Conservation (phyloP, 2,888 invertebrate species). For the Acronicta aceris region DNA sequence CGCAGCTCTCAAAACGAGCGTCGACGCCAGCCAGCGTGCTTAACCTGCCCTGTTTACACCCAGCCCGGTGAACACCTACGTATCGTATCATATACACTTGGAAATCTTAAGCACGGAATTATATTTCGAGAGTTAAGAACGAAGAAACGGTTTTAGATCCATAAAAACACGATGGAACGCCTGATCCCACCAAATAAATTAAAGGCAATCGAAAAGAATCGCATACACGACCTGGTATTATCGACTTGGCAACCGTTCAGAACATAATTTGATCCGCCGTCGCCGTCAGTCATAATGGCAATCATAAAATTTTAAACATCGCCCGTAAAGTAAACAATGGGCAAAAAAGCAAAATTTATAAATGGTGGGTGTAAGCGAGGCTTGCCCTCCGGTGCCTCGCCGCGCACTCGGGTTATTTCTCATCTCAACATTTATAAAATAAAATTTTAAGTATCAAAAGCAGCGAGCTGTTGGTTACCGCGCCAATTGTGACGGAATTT, state of each 20-base stretch:
- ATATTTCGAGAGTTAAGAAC: slow-evolving; percentile 33
- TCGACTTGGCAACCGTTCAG: slow-evolving; percentile 84
- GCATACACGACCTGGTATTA: slow-evolving; percentile 72
- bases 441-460: slow-evolving; percentile 68
- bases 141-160: slow-evolving; percentile 24
- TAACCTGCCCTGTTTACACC: slow-evolving; percentile 78
- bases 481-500: slow-evolving; percentile 54
- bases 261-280: slow-evolving; percentile 77
- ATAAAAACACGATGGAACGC: slow-evolving; percentile 64
- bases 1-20: slow-evolving; percentile 75
- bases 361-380: slow-evolving; percentile 69
- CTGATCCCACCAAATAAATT: slow-evolving; percentile 72
- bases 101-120: slow-evolving; percentile 49
- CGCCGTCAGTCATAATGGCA: slow-evolving; percentile 80
- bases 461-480: slow-evolving; percentile 43
- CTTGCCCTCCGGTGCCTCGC: slow-evolving; percentile 73
- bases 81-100: slow-evolving; percentile 59
- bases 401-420: slow-evolving; percentile 64
- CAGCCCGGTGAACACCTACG: slow-evolving; percentile 68
- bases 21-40: slow-evolving; percentile 71
- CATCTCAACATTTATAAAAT: slow-evolving; percentile 64
- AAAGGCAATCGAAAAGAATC: slow-evolving; percentile 73
- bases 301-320: slow-evolving; percentile 85
- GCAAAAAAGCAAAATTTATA: slow-evolving; percentile 79
- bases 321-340: slow-evolving; percentile 87